These are phyloP conservation scores for Branchipolynoe longqiensis DNA, from an alignment of 2,888 invertebrate species.

Conservation along the genomic window DNA sequence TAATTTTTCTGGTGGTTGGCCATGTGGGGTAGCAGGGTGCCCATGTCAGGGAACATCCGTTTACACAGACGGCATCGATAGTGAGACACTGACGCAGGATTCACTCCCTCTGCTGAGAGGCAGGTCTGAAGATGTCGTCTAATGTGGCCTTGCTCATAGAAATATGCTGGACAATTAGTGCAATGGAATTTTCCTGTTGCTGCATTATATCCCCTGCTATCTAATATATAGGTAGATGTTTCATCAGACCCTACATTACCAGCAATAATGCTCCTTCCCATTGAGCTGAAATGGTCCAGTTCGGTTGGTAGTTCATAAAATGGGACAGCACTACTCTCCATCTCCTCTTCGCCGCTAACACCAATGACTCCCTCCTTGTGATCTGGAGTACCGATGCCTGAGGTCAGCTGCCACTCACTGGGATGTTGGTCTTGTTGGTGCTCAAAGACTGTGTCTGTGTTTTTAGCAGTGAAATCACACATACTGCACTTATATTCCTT, in stretches of 20 bases:
- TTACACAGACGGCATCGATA: conserved; percentile 31
- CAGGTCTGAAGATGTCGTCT: conserved; percentile 16
- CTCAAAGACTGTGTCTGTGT: conserved; percentile 65
- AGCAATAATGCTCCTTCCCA: conserved; percentile 30
- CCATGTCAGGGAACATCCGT: conserved; percentile 16
- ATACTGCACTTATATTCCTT: conserved; percentile 66
- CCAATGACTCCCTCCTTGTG: neutral
- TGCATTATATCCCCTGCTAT: neutral
- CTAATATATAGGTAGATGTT: neutral
- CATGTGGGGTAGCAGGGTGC: conserved; percentile 22
- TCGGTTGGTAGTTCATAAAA: conserved; percentile 21
- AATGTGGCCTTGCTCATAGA: conserved; percentile 3
- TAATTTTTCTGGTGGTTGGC: neutral
- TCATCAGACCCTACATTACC: too few species aligned
- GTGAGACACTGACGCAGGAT: neutral
- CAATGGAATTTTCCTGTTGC: conserved; percentile 17
- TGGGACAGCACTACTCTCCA: neutral
- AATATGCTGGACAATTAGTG: conserved; percentile 39
- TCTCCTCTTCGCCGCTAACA: neutral
- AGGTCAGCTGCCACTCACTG: conserved; percentile 35
- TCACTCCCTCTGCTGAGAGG: neutral
- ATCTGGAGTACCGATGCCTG: neutral
- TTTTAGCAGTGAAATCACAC: conserved; percentile 66
- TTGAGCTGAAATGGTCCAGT: conserved; percentile 13
- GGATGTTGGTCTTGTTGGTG: conserved; percentile 66